phyloP scores from a whole-genome alignment of 2,797 vertebrate genomes.

The Sebastes hubbsi region DNA sequence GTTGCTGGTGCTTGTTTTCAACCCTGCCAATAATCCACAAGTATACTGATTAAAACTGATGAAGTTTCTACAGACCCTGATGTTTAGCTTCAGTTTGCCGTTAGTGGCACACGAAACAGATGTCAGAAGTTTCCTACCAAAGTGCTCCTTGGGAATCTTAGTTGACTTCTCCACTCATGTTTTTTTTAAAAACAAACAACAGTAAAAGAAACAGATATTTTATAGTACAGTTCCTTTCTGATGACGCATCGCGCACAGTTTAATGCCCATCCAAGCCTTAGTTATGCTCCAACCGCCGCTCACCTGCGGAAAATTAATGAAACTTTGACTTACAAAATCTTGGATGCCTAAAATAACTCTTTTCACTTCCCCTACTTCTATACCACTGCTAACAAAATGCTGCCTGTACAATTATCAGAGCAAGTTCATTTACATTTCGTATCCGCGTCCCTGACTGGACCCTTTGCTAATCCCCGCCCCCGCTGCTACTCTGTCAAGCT shows the following conservation, averaged over 20 bases:
- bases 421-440: constrained; percentile 10
- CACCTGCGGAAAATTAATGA: constrained; percentile 3
- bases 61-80: background rate
- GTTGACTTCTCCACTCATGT: background rate
- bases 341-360: background rate
- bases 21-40: background rate
- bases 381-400: background rate
- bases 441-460: constrained; percentile 11
- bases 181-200: background rate
- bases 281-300: background rate
- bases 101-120: background rate
- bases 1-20: no score
- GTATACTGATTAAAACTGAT: background rate
- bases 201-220: background rate
- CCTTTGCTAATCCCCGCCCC: no score
- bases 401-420: constrained; percentile 27
- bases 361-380: constrained; percentile 13
- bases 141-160: background rate
- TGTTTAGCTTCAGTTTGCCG: background rate
- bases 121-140: background rate
- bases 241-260: background rate
- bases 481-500: no score
- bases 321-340: constrained; percentile 9
- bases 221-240: background rate
- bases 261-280: background rate